phyloP scores from a whole-genome alignment of 1,140 invertebrate species.

The Papilio aristodemus region DNA sequence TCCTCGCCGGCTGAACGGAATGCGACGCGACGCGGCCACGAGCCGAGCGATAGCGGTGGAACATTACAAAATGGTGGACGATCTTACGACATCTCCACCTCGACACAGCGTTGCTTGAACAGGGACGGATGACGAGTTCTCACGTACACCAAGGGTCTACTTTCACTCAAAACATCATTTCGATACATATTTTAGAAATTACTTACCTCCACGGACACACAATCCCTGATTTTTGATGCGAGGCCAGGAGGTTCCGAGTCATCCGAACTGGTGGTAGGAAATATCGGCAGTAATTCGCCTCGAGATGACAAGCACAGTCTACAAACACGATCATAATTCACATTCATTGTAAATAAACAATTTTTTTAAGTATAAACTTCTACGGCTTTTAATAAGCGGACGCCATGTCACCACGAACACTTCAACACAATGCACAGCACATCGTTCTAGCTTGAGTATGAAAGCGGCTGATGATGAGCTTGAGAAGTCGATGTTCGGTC shows the following conservation, averaged over 20 bases:
- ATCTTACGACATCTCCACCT: conserved; percentile 81
- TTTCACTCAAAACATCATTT: conserved; percentile 73
- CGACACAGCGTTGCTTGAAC: conserved; percentile 70
- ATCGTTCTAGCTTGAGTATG: conserved; percentile 76
- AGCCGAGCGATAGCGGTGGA: conserved; percentile 76
- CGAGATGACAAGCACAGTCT: conserved; percentile 83
- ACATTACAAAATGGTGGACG: conserved; percentile 81
- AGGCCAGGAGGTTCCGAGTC: conserved; percentile 79
- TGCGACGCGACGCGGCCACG: conserved; percentile 73
- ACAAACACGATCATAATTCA: conserved; percentile 81
- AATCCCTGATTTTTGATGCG: conserved; percentile 82
- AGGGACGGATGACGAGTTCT: conserved; percentile 79
- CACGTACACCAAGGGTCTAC: conserved; percentile 75
- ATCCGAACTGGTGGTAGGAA: conserved; percentile 80
- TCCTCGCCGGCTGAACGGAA: conserved; percentile 71
- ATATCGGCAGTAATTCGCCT: conserved; percentile 80
- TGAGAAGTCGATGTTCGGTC: conserved; percentile 79
- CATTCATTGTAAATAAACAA: conserved; percentile 78
- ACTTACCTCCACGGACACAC: conserved; percentile 83
- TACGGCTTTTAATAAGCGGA: conserved; percentile 68
- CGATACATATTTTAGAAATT: conserved; percentile 57
- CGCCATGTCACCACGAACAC: conserved; percentile 79
- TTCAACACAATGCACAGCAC: conserved; percentile 79
- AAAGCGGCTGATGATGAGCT: conserved; percentile 79
- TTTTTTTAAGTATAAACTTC: conserved; percentile 58